phyloP scores from a whole-genome alignment of 2,888 invertebrate species.

The Amphimallon solstitiale region DNA sequence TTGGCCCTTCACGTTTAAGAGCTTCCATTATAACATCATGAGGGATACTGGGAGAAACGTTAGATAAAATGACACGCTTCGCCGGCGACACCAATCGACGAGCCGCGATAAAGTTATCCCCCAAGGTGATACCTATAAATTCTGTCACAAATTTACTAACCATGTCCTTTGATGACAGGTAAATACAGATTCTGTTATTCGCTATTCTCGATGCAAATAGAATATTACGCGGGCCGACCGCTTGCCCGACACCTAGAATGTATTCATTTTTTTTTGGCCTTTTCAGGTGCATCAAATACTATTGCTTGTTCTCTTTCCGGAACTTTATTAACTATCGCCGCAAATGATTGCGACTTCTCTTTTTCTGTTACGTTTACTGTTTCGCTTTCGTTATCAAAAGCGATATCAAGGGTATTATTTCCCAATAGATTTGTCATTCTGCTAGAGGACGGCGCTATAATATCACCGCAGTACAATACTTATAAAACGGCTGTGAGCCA shows the following conservation, averaged over 20 bases:
- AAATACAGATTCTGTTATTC: constrained; percentile 18
- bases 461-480: too few species aligned
- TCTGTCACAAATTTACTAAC: background rate
- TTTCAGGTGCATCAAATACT: constrained; percentile 5
- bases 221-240: background rate
- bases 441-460: too few species aligned
- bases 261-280: too few species aligned
- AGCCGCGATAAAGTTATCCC: constrained; percentile 2
- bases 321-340: background rate
- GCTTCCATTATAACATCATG: background rate
- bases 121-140: background rate
- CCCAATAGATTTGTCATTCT: too few species aligned
- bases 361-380: too few species aligned
- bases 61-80: background rate
- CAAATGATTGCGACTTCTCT: background rate
- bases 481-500: too few species aligned
- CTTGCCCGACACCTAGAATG: background rate
- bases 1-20: background rate
- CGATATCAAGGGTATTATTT: too few species aligned
- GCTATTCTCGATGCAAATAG: constrained; percentile 5
- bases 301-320: constrained; percentile 3
- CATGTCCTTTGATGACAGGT: constrained; percentile 2
- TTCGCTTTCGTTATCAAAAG: too few species aligned
- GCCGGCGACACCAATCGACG: background rate
- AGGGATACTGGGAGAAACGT: background rate